phyloP scores from a whole-genome alignment of 2,888 invertebrate genomes.

The Ochropleura leucogaster region DNA sequence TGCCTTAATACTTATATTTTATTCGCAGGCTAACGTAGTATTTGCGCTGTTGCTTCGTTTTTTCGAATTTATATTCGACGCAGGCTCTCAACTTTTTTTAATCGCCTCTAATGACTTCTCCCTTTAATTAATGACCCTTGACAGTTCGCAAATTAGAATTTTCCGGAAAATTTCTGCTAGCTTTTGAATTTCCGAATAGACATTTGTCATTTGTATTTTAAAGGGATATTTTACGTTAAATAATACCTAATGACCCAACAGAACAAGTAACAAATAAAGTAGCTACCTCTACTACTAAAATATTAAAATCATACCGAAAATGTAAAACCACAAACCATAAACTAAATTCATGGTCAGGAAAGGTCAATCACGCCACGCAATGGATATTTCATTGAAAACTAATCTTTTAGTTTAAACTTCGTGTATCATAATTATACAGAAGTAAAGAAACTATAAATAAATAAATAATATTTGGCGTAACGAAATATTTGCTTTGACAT shows the following conservation, averaged over 20 bases:
- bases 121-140: conserved; percentile 85
- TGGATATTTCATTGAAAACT: conserved; percentile 20
- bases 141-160: conserved; percentile 80
- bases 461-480: neutral
- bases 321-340: conserved; percentile 24
- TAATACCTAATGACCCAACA: neutral
- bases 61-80: conserved; percentile 80
- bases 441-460: neutral
- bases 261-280: conserved; percentile 2
- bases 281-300: neutral
- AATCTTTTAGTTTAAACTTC: neutral
- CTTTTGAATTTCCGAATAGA: conserved; percentile 54
- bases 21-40: conserved; percentile 48
- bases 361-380: conserved; percentile 44
- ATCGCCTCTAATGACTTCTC: conserved; percentile 85
- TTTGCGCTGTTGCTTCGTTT: conserved; percentile 67
- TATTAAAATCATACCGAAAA: conserved; percentile 23
- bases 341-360: conserved; percentile 52
- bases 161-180: conserved; percentile 74
- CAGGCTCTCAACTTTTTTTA: conserved; percentile 81
- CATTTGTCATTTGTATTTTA: conserved; percentile 40
- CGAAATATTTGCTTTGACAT: too few relatives aligned
- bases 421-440: conserved; percentile 10
- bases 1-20: conserved; percentile 37
- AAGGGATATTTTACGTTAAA: conserved; percentile 1